Evolutionary conservation across 2,113 vertebrate genomes (phyloP), one percentile per base, ranked within the genome.

Genomic region (Gadus chalcogrammus): DNA sequence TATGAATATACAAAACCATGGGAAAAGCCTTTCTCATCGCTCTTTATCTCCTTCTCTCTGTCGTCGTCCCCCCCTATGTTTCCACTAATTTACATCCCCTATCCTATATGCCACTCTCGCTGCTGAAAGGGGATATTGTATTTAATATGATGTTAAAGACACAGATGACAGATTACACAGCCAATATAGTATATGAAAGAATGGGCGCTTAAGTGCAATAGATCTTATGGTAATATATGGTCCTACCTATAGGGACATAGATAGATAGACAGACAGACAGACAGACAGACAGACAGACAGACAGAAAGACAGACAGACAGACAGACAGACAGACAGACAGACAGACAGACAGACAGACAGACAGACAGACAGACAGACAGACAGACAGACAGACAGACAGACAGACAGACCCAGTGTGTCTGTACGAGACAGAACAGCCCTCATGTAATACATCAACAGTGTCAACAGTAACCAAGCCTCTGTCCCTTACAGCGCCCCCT

Each of bases 401-500:
- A n/a, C n/a, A n/a, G n/a, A n/a, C n/a, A n/a, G n/a, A n/a, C 55
- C 42, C 42, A 16, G 15, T 9, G 7, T 58, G 17, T 31, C 2
- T 6, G 17, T 17, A 58, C 17, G 2, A 58, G 4, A 58, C 15
- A 58, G 2, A 16, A 56, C 13, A 56, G 53, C 13, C 53, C 38
- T 7, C 15, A 56, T n/a, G 20, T 20, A 15, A 27, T 27, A 5
- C 61, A 62, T 27, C 20, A 28, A 15, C 11, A 28, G 15, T 27
- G 11, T 27, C 61, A 27, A 15, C 13, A 28, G 12, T 58, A 59
- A 22, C 31, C 42, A 53, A 61, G 7, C 68, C 1, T 86, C 74
- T 84, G 74, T 70, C 80, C 82, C 7, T 9, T 86, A 71, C 90
- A 99, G 97, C 92, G 88, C 94, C 95, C 83, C 97, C 97, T 58